Evolutionary conservation across 92 coral and sea anemone species (phyloP), one percentile per base, ranked within the genome.

Genomic region (Umimayanthus kanabou): DNA sequence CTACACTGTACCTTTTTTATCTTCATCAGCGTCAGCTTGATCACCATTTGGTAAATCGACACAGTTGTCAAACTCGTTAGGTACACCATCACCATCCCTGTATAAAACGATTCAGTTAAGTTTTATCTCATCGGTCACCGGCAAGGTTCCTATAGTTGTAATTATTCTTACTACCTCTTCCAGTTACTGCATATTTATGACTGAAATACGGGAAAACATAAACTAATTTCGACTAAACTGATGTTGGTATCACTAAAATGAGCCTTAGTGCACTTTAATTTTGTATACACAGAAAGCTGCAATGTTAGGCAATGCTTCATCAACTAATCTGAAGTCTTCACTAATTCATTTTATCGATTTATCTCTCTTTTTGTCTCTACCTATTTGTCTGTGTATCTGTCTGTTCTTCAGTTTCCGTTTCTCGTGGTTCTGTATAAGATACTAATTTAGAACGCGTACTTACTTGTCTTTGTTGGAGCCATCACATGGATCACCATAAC

Each of bases 21-120:
- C 97, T 15, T 57, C 85, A 88, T 96, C 98, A 53, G 92, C 95
- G 86, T 96, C 95, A 47, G 94, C 98, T 88, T 96, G 99, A 73
- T 96, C 99, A 66, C 98, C 99, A 92, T 96, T 96, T 2, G 99
- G 99, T 40, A 96, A 92, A 88, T 96, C 98, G 70, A 91, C 77
- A 82, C 99, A 96, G 88, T 96, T 96, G 82, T 96, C 99, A 66
- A 88, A 91, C 23, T 90, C 98, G 82, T 96, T 85, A 40, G 88
- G 92, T 39, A 94, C 93, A 42, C 96, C 92, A 39, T 95, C 96
- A n/a, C 99, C 99, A 89, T 96, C 99, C 39, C 99, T 96, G 82
- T 76, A 26, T 10, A 45, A 25, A 64, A 72, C 4, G 18, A 29
- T 14, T 29, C 76, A 72, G 13, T 1, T 16, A 29, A 72, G 76